Evolutionary conservation across 2,113 vertebrate genomes (phyloP).

Genomic region (Micromys minutus): DNA sequence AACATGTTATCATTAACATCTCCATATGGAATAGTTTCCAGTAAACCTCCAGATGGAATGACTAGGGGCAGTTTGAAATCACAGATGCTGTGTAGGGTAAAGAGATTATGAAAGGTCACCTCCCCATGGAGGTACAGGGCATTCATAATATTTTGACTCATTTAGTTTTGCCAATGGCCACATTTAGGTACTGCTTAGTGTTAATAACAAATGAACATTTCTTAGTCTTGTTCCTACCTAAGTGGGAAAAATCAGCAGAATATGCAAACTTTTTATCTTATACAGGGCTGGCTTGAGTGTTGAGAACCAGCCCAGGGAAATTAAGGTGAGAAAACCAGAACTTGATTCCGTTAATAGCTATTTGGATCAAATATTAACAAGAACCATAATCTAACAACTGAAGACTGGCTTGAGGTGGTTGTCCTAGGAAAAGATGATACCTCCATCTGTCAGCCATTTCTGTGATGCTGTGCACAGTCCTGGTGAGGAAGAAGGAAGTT

Average conservation of each 20-base stretch:
- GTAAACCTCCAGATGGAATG: constrained; percentile 43
- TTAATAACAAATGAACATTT: constrained; percentile 25
- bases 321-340: neutral
- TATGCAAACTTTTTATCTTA: neutral
- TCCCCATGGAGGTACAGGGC: neutral
- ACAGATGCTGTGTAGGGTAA: neutral
- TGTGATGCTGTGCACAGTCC: neutral
- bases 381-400: neutral
- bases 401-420: neutral
- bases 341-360: neutral
- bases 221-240: neutral
- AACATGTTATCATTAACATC: constrained; percentile 27
- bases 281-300: neutral
- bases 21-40: constrained; percentile 10
- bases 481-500: neutral
- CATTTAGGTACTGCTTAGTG: neutral
- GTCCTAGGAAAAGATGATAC: neutral
- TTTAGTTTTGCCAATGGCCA: constrained; percentile 36
- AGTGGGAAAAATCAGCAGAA: neutral
- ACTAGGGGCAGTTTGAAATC: neutral
- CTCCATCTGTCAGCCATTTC: neutral
- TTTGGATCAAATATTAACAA: neutral
- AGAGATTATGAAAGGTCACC: neutral
- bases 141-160: neutral
- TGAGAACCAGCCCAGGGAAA: neutral